A percentile compares a stretch with the other conserved stretches of the same genome.
These are phyloP conservation scores for Cochlearius cochlearius DNA, from an alignment of 2,113 vertebrate species.

Conservation along the genomic window DNA sequence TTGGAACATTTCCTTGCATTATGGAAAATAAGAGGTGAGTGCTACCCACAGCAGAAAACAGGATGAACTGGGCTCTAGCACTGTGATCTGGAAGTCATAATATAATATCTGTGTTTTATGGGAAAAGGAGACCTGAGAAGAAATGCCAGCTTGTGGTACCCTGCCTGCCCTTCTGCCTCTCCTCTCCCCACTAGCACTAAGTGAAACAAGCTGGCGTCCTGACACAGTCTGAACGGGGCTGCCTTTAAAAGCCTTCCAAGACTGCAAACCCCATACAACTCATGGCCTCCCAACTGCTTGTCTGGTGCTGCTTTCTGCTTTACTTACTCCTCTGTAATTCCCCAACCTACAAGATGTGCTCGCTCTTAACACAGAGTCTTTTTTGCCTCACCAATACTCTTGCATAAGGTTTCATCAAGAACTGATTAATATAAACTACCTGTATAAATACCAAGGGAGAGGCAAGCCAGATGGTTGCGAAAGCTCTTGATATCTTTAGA, in stretches of 20 bases:
- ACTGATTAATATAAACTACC: neutral
- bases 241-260: neutral
- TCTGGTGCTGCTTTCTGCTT: neutral
- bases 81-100: neutral
- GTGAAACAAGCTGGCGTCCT: neutral
- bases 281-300: neutral
- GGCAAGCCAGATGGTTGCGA: neutral
- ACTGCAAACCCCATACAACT: neutral
- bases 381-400: neutral
- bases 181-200: neutral
- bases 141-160: neutral
- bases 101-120: neutral
- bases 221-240: neutral
- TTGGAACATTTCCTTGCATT: neutral
- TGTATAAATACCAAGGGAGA: neutral
- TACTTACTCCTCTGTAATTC: neutral
- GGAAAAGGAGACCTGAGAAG: neutral
- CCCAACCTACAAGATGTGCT: neutral
- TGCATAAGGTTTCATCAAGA: neutral
- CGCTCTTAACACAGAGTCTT: neutral
- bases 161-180: neutral
- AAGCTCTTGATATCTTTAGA: neutral
- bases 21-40: neutral
- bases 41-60: neutral
- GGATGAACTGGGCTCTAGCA: neutral